Conservation (phyloP, 1,140 invertebrate species). For the Drosophila carrolli region DNA sequence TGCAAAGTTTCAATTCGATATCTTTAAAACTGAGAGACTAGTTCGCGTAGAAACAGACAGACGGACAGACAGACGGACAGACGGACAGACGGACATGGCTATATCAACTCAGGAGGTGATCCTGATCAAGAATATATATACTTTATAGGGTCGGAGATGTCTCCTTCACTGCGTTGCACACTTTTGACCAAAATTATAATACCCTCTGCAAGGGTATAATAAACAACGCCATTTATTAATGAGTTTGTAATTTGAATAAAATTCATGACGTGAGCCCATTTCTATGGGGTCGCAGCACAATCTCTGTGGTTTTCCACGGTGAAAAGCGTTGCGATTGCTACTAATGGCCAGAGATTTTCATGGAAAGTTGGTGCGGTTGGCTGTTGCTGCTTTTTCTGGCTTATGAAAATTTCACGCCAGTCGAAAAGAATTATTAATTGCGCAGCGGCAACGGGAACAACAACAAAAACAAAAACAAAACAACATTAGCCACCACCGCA, state of each 20-base stretch:
- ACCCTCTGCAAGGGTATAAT: no score
- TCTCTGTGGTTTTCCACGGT: slow-evolving; percentile 59
- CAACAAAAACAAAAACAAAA: not conserved
- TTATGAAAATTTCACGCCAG: slow-evolving; percentile 82
- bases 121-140: no score
- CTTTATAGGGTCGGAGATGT: no score
- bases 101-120: no score
- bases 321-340: slow-evolving; percentile 64
- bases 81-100: no score
- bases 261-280: slow-evolving; percentile 76
- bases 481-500: slow-evolving; percentile 19
- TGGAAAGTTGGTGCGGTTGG: slow-evolving; percentile 78
- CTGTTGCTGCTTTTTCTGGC: slow-evolving; percentile 55
- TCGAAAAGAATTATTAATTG: slow-evolving; percentile 82
- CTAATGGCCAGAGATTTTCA: slow-evolving; percentile 68
- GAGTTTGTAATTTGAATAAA: slow-evolving; percentile 67
- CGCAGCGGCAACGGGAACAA: slow-evolving; percentile 59
- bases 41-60: no score
- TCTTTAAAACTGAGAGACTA: no score
- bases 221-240: slow-evolving; percentile 56
- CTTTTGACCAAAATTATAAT: no score
- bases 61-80: no score
- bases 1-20: no score
- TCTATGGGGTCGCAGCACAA: slow-evolving; percentile 52
- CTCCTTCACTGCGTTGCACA: no score